A percentile compares a stretch with the other conserved stretches of the same genome.
These are phyloP conservation scores for Melanotaenia boesemani DNA, from an alignment of 2,797 vertebrate genomes.

Conservation along the genomic window DNA sequence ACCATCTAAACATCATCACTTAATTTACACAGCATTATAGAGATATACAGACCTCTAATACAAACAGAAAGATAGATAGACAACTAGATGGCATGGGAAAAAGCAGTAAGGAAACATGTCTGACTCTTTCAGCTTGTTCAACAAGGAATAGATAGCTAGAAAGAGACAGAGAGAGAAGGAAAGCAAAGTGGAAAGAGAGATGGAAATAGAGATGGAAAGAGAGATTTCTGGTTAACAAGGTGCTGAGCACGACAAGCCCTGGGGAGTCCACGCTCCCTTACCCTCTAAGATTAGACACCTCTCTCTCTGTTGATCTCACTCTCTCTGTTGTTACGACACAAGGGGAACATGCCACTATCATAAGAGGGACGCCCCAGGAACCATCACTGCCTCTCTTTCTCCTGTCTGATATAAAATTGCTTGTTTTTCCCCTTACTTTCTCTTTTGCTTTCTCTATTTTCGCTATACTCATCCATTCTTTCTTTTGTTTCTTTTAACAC, in stretches of 20 bases:
- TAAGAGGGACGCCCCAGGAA: constrained; percentile 57
- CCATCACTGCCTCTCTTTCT: constrained; percentile 27
- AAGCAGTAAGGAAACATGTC: not conserved
- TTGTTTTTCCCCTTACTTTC: constrained; percentile 9
- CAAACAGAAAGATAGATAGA: constrained; percentile 18
- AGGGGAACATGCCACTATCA: constrained; percentile 73
- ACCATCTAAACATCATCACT: not conserved
- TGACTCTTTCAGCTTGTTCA: constrained; percentile 22
- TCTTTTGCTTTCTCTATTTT: not conserved
- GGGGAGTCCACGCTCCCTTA: constrained; percentile 83
- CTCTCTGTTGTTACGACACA: constrained; percentile 75
- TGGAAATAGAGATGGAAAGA: constrained; percentile 75
- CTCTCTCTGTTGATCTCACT: constrained; percentile 81
- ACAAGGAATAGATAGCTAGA: constrained; percentile 19
- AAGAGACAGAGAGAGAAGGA: constrained; percentile 36
- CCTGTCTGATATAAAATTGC: constrained; percentile 35
- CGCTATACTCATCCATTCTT: not conserved
- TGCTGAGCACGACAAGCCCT: constrained; percentile 84
- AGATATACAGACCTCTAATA: not conserved
- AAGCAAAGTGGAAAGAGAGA: constrained; percentile 59
- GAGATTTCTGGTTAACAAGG: constrained; percentile 87
- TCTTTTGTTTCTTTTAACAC: not conserved
- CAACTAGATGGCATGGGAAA: constrained; percentile 10
- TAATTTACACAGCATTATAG: not conserved
- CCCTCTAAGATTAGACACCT: constrained; percentile 88